A percentile compares a stretch with the other conserved stretches of the same genome.
Evolutionary conservation across 2,888 invertebrate species (phyloP).

Genomic region (Synergus japonicus): DNA sequence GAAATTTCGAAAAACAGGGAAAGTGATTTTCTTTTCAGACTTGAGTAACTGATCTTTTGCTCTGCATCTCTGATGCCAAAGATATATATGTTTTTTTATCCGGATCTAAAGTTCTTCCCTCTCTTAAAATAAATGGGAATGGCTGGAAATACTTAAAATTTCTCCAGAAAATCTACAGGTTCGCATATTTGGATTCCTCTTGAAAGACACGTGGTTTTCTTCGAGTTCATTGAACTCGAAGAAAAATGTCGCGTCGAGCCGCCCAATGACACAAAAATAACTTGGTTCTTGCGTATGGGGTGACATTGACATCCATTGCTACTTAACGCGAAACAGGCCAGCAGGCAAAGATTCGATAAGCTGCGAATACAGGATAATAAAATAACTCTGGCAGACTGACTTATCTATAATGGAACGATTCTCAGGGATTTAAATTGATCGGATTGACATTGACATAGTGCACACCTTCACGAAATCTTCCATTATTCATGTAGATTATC

Average conservation of each 20-base stretch:
- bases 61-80: background rate
- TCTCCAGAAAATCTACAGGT: background rate
- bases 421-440: slow-evolving; percentile 63
- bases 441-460: slow-evolving; percentile 72
- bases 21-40: too few relatives aligned
- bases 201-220: background rate
- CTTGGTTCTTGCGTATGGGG: slow-evolving; percentile 9
- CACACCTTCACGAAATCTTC: slow-evolving; percentile 61
- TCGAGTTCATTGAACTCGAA: background rate
- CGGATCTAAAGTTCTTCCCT: too few relatives aligned
- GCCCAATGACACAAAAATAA: background rate
- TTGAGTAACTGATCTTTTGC: background rate
- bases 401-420: slow-evolving; percentile 72
- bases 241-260: background rate
- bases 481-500: slow-evolving; percentile 75
- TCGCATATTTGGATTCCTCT: background rate
- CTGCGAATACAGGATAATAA: slow-evolving; percentile 53
- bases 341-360: slow-evolving; percentile 52
- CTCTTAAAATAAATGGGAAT: background rate
- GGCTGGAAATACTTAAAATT: background rate
- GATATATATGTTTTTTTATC: too few relatives aligned
- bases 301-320: slow-evolving; percentile 53
- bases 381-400: slow-evolving; percentile 56
- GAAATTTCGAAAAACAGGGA: background rate
- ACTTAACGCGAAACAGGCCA: slow-evolving; percentile 54